Conservation (phyloP, 2,888 invertebrate species). For the Copidosoma aretas region DNA sequence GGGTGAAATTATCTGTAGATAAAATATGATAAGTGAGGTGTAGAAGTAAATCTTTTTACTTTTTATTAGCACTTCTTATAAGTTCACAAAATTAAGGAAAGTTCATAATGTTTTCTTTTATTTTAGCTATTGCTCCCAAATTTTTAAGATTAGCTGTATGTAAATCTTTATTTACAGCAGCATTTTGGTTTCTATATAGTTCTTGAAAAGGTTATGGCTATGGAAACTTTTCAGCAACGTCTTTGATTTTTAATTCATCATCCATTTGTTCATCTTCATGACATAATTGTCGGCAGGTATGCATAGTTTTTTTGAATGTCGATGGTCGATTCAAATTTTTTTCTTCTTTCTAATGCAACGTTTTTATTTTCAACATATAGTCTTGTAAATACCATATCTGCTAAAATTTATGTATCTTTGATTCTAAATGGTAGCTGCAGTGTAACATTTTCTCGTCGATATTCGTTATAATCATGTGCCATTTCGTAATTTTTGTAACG, state of each 20-base stretch:
- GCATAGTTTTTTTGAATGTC: constrained; percentile 51
- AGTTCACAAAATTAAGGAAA: constrained; percentile 39
- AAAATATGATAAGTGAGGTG: constrained; percentile 34
- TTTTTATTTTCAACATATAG: constrained; percentile 50
- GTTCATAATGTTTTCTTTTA: constrained; percentile 46
- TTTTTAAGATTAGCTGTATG: constrained; percentile 43
- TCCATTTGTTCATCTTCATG: constrained; percentile 23
- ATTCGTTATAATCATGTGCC: constrained; percentile 50
- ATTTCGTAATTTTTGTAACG: constrained; percentile 58
- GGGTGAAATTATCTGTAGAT: constrained; percentile 3
- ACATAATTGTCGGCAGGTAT: constrained; percentile 33
- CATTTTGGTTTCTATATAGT: constrained; percentile 43
- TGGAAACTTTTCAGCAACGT: constrained; percentile 2
- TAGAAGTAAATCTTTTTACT: constrained; percentile 41
- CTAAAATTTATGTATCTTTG: constrained; percentile 57
- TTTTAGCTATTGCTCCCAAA: constrained; percentile 45
- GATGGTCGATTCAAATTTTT: constrained; percentile 52
- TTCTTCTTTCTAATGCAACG: constrained; percentile 48
- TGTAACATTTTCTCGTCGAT: constrained; percentile 44
- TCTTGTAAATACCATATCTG: constrained; percentile 52
- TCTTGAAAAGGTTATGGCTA: constrained; percentile 42
- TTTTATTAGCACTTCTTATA: constrained; percentile 43
- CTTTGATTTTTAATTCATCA: constrained; percentile 4
- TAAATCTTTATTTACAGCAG: constrained; percentile 43
- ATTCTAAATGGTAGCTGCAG: constrained; percentile 56